Evolutionary conservation across 2,888 invertebrate genomes (phyloP), one percentile per base, ranked within the genome.

Genomic region (Sinodicranocentrus sp.): DNA sequence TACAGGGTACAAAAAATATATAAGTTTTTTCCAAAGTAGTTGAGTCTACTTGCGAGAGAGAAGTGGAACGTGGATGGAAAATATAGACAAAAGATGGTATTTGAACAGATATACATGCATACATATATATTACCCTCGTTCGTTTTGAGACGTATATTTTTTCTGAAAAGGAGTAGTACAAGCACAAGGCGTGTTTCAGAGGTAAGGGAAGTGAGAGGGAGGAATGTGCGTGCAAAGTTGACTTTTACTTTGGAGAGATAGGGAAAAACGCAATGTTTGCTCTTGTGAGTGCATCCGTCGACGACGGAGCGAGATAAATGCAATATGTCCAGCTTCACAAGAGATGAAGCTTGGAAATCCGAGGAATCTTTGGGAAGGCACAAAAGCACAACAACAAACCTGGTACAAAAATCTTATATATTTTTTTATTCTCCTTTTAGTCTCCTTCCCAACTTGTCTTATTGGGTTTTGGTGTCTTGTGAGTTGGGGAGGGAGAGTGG

Each of bases 341-440:
- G 63, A 71, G 79, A 79, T 79, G 72, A 79, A 72, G 70, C 72
- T n/a, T n/a, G 54, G 65, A 79, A 79, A 79, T 79, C 79, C 79
- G 54, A 72, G 48, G 65, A 79, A 79, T 79, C 57, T 21, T 54
- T n/a, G 72, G 52, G 43, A 65, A 52, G 52, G 25, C 70, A 70
- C 52, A 70, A 15, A 61, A 78, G 39, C 61, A 78, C 71, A 70
- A 79, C 48, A 71, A 48, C 44, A 48, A 3, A 13, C 54, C n/a
- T n/a, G n/a, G n/a, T n/a, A n/a, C n/a, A n/a, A n/a, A n/a, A n/a
- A n/a, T n/a, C n/a, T n/a, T n/a, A n/a, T n/a, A n/a, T n/a, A n/a
- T n/a, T n/a, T n/a, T n/a, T n/a, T n/a, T n/a, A n/a, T n/a, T n/a
- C n/a, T n/a, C n/a, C n/a, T n/a, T n/a, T n/a, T n/a, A n/a, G n/a